Percentiles rank a stretch among this genome's conserved stretches.
phyloP scores from a whole-genome alignment of 1,140 invertebrate genomes.

The Ceratosolen fusciceps region DNA sequence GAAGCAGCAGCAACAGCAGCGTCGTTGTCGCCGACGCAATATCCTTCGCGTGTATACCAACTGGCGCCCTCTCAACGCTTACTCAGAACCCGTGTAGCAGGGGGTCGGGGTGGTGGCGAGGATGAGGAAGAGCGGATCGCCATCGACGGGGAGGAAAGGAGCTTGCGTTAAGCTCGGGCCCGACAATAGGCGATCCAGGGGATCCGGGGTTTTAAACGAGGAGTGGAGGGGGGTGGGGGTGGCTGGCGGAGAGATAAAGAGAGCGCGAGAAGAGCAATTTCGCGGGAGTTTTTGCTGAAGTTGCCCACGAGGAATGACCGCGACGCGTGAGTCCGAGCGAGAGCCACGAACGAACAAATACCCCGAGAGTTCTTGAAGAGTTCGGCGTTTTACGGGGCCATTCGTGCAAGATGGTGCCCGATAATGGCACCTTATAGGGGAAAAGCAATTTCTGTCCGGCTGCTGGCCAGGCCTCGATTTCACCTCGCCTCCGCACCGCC shows the following conservation, averaged over 20 bases:
- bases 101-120: slow-evolving; percentile 15
- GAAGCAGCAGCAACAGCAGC: too few relatives aligned
- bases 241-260: slow-evolving; percentile 25
- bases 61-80: slow-evolving; percentile 54
- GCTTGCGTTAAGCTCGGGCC: slow-evolving; percentile 49
- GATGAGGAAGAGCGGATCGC: slow-evolving; percentile 18
- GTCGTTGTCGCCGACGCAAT: slow-evolving; percentile 34
- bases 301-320: slow-evolving; percentile 60
- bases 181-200: slow-evolving; percentile 30
- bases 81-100: neutral
- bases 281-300: slow-evolving; percentile 48
- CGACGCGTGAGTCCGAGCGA: slow-evolving; percentile 58
- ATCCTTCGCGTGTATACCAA: slow-evolving; percentile 51
- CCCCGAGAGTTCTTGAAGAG: slow-evolving; percentile 47
- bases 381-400: slow-evolving; percentile 66
- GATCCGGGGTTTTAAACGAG: slow-evolving; percentile 32
- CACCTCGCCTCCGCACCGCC: slow-evolving; percentile 8
- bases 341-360: slow-evolving; percentile 39
- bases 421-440: slow-evolving; percentile 68
- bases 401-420: slow-evolving; percentile 69
- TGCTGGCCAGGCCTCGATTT: slow-evolving; percentile 36
- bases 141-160: slow-evolving; percentile 51
- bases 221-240: neutral
- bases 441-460: slow-evolving; percentile 68
- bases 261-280: slow-evolving; percentile 62